Evolutionary conservation across 2,888 invertebrate species (phyloP).

Genomic region (Parapristionchus giblindavisi): DNA sequence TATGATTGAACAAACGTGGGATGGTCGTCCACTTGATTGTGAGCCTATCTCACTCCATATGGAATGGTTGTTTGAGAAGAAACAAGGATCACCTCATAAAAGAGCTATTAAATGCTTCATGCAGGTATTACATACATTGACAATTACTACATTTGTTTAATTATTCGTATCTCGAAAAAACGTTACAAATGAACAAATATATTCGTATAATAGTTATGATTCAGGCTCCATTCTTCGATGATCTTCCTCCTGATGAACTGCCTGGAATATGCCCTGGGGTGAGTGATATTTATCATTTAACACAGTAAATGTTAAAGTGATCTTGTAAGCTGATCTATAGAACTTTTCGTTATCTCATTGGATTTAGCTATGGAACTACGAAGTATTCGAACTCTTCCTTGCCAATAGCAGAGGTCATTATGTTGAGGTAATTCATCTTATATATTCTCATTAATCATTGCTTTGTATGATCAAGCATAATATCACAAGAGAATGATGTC

Average conservation of each 20-base stretch:
- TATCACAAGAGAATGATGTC: too few species aligned
- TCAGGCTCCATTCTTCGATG: conserved; percentile 67
- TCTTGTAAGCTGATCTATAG: neutral
- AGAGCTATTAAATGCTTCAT: conserved; percentile 55
- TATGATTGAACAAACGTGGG: conserved; percentile 65
- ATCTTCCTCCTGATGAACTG: conserved; percentile 61
- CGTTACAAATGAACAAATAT: neutral
- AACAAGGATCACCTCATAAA: conserved; percentile 63
- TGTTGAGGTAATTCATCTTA: conserved; percentile 69
- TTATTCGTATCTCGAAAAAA: too few species aligned
- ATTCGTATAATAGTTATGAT: conserved; percentile 27
- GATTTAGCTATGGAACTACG: conserved; percentile 67
- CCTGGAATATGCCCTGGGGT: conserved; percentile 62
- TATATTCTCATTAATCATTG: too few species aligned
- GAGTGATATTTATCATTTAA: conserved; percentile 18
- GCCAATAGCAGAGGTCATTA: conserved; percentile 72
- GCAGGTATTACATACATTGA: neutral
- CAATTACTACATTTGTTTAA: neutral
- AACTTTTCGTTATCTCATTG: neutral
- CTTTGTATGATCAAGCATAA: too few species aligned
- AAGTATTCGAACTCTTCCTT: conserved; percentile 74
- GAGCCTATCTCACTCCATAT: conserved; percentile 62
- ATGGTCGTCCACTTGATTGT: conserved; percentile 62
- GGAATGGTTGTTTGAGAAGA: conserved; percentile 66
- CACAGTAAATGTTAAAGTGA: neutral